Conservation (phyloP, 2,888 invertebrate genomes). For the Drosophila formosana region DNA sequence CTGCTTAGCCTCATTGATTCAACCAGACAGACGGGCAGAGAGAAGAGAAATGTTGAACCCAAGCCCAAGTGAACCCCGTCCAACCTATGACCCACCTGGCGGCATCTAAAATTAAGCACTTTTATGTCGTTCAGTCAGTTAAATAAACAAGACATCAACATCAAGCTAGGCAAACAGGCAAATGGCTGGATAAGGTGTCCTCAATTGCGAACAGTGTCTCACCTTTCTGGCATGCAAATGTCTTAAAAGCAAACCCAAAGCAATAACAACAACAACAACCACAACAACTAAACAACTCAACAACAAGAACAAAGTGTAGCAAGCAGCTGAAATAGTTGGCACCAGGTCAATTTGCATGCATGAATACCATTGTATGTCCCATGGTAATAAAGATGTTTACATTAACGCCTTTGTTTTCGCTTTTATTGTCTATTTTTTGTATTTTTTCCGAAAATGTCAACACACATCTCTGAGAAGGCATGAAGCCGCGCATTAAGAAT, state of each 20-base stretch:
- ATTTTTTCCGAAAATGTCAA: slow-evolving; percentile 7
- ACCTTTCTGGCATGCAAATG: slow-evolving; percentile 64
- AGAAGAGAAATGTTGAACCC: neutral
- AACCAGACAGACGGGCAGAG: neutral
- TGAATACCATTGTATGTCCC: slow-evolving; percentile 20
- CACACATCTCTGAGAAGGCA: slow-evolving; percentile 87
- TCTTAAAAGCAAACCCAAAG: slow-evolving; percentile 47
- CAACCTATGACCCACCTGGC: slow-evolving; percentile 37
- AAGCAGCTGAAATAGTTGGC: slow-evolving; percentile 49
- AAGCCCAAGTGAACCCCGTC: slow-evolving; percentile 21
- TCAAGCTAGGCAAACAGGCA: slow-evolving; percentile 21
- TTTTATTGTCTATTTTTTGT: slow-evolving; percentile 23
- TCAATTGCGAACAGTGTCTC: slow-evolving; percentile 42
- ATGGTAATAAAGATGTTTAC: slow-evolving; percentile 52
- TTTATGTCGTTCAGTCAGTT: slow-evolving; percentile 46
- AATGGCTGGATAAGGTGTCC: slow-evolving; percentile 23
- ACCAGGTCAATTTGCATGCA: slow-evolving; percentile 60
- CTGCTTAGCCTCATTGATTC: slow-evolving; percentile 8
- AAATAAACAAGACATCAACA: slow-evolving; percentile 64
- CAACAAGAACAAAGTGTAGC: slow-evolving; percentile 23
- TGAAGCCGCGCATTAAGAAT: slow-evolving; percentile 95
- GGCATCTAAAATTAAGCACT: slow-evolving; percentile 68
- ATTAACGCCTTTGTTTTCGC: slow-evolving; percentile 45
- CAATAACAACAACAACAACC: slow-evolving; percentile 19
- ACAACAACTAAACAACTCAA: neutral